phyloP scores from a whole-genome alignment of 2,888 invertebrate species.

The Erebia aethiops region DNA sequence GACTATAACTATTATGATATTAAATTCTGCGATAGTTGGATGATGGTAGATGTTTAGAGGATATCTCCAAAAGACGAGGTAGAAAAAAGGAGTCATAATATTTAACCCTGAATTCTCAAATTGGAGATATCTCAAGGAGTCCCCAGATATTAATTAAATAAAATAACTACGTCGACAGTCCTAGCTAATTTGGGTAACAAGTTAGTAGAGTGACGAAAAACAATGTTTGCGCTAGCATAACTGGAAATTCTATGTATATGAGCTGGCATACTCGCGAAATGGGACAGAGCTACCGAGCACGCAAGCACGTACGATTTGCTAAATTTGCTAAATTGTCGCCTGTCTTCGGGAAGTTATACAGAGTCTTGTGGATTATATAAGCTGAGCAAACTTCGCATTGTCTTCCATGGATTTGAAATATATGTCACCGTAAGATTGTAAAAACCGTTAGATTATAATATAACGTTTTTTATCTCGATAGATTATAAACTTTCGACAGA shows the following conservation, averaged over 20 bases:
- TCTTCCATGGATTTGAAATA: not conserved
- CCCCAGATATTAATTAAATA: not conserved
- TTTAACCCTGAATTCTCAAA: no score
- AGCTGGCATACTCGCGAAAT: not conserved
- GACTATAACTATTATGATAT: no score
- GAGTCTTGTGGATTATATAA: not conserved
- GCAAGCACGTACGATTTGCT: slow-evolving; percentile 10
- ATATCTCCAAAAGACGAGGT: no score
- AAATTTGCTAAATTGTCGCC: slow-evolving; percentile 2
- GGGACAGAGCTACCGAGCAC: slow-evolving; percentile 8
- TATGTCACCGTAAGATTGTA: no score
- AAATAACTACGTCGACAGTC: not conserved
- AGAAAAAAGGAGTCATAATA: no score
- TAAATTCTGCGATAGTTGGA: no score
- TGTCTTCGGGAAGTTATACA: not conserved
- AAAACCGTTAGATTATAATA: no score
- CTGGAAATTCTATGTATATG: slow-evolving; percentile 2
- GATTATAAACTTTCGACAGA: no score
- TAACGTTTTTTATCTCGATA: no score
- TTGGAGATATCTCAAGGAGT: no score
- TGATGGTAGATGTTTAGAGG: no score
- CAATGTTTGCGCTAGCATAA: not conserved
- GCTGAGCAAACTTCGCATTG: slow-evolving; percentile 1
- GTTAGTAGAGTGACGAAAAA: not conserved
- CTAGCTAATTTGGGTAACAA: not conserved